A percentile compares a stretch with the other conserved stretches of the same genome.
Evolutionary conservation across 2,113 vertebrate species (phyloP).

Genomic region (Mustelus asterias): DNA sequence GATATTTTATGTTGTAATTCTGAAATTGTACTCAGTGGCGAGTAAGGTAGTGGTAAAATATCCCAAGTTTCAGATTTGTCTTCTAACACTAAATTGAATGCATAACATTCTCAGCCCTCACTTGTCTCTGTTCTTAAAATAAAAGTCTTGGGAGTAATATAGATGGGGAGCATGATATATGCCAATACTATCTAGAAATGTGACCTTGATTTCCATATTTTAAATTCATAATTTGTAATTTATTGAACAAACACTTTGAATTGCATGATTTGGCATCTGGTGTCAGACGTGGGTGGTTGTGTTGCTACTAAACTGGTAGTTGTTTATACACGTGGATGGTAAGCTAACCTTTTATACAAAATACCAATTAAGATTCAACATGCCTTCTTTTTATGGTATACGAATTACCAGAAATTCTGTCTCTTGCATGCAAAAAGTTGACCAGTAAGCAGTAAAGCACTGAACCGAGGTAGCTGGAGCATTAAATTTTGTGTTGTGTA

Average conservation of each 20-base stretch:
- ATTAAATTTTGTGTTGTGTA: neutral
- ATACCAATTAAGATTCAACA: neutral
- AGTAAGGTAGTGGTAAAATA: neutral
- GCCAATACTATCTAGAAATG: neutral
- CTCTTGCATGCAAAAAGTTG: neutral
- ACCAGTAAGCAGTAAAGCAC: neutral
- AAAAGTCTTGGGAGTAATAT: neutral
- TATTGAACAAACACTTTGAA: neutral
- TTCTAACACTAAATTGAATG: neutral
- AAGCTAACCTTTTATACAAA: neutral
- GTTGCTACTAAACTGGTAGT: neutral
- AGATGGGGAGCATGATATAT: neutral
- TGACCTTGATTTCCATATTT: neutral
- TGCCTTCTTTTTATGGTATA: neutral
- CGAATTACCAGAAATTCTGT: neutral
- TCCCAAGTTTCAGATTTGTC: neutral
- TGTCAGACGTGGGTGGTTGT: neutral
- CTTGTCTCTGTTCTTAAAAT: neutral
- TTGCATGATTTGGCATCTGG: neutral
- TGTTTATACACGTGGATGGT: neutral
- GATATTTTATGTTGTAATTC: neutral
- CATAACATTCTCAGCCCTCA: neutral
- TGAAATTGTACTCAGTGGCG: neutral
- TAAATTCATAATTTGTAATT: neutral
- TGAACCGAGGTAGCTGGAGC: neutral